A percentile compares a stretch with the other conserved stretches of the same genome.
Evolutionary conservation across 2,888 invertebrate species (phyloP).

Genomic region (Lobophora halterata): DNA sequence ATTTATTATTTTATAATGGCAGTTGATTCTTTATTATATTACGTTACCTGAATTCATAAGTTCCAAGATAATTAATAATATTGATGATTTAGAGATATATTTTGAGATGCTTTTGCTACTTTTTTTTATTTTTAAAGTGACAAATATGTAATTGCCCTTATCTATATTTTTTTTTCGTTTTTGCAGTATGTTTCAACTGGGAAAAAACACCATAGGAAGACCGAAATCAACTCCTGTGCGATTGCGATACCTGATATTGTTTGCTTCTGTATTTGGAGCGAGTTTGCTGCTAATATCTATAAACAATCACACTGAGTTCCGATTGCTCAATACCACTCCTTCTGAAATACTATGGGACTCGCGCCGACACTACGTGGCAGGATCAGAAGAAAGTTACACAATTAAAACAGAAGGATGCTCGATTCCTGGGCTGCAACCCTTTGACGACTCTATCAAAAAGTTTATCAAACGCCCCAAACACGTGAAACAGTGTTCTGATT

Average conservation of each 20-base stretch:
- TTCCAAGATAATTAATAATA: too few relatives aligned
- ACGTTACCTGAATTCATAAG: too few relatives aligned
- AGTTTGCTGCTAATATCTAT: constrained; percentile 59
- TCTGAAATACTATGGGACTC: constrained; percentile 37
- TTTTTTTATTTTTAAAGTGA: too few relatives aligned
- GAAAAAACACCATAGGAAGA: constrained; percentile 34
- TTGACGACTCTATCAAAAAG: constrained; percentile 77
- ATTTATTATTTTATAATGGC: too few relatives aligned
- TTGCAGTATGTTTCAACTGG: constrained; percentile 61
- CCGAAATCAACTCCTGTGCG: constrained; percentile 45
- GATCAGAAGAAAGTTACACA: constrained; percentile 61
- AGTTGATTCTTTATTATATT: too few relatives aligned
- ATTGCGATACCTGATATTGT: constrained; percentile 59
- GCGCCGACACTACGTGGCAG: constrained; percentile 36
- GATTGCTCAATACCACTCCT: constrained; percentile 48
- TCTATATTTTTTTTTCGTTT: constrained; percentile 46
- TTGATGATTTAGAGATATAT: too few relatives aligned
- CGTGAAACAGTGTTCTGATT: constrained; percentile 75
- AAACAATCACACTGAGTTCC: constrained; percentile 51
- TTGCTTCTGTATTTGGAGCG: constrained; percentile 56
- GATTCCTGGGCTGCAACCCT: constrained; percentile 83
- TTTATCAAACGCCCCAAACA: constrained; percentile 74
- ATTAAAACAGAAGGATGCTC: constrained; percentile 84
- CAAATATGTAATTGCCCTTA: not conserved
- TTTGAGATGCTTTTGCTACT: too few relatives aligned